Conservation (phyloP, 2,797 vertebrate species). For the Poeciliopsis turneri region DNA sequence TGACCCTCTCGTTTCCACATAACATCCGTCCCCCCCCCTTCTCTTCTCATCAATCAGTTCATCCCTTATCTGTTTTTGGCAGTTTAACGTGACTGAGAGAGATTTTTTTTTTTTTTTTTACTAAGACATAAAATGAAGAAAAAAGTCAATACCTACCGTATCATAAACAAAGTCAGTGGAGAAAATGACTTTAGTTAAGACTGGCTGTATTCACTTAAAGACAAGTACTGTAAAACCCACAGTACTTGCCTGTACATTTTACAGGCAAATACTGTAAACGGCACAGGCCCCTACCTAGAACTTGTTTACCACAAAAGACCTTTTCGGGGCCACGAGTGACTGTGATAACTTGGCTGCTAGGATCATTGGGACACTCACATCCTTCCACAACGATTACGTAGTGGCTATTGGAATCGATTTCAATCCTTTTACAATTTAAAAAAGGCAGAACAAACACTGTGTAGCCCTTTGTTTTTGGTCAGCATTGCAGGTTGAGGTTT, state of each 20-base stretch:
- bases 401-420: too few species aligned
- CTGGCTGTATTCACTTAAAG: neutral
- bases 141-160: neutral
- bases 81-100: slow-evolving; percentile 15
- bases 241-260: neutral
- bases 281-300: too few species aligned
- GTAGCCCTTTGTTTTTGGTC: neutral
- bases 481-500: neutral
- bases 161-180: neutral
- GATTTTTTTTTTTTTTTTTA: neutral
- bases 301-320: too few species aligned
- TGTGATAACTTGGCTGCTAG: too few species aligned
- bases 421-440: neutral
- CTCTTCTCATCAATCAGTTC: slow-evolving; percentile 18
- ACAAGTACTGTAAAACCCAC: neutral
- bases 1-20: slow-evolving; percentile 22
- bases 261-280: too few species aligned
- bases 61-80: slow-evolving; percentile 33
- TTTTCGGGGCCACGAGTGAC: too few species aligned
- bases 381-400: too few species aligned
- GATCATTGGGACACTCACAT: too few species aligned
- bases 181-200: neutral
- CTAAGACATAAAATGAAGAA: neutral
- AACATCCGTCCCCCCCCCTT: neutral
- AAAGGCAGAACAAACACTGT: neutral